These are phyloP conservation scores for Neodontobutis hainanensis DNA, from an alignment of 2,113 vertebrate species.

Conservation along the genomic window DNA sequence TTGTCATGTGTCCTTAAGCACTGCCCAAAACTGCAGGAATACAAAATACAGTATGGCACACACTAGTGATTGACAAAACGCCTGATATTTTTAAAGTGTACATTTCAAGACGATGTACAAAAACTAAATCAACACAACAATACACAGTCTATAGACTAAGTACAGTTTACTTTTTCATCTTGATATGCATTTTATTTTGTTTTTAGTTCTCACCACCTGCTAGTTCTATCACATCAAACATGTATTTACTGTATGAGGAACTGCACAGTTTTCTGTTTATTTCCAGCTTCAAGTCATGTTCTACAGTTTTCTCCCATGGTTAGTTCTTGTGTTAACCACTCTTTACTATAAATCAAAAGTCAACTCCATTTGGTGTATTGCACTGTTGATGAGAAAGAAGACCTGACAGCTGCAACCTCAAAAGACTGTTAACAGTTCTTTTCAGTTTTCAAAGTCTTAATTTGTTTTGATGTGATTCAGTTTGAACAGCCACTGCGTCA, in stretches of 20 bases:
- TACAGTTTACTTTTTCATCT: slow-evolving; percentile 40
- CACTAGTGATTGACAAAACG: slow-evolving; percentile 52
- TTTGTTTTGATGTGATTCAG: slow-evolving; percentile 33
- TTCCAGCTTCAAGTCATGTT: neutral
- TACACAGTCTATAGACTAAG: slow-evolving; percentile 52
- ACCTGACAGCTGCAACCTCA: slow-evolving; percentile 43
- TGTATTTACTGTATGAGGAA: slow-evolving; percentile 31
- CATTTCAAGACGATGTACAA: slow-evolving; percentile 57
- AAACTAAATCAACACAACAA: slow-evolving; percentile 47
- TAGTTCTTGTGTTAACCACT: neutral
- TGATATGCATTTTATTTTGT: slow-evolving; percentile 30
- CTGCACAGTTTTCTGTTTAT: neutral
- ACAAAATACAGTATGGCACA: slow-evolving; percentile 60
- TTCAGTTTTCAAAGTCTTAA: slow-evolving; percentile 37
- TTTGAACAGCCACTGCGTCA: slow-evolving; percentile 17
- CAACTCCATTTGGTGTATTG: neutral
- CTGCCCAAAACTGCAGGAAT: slow-evolving; percentile 43
- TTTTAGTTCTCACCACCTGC: slow-evolving; percentile 27
- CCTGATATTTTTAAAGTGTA: slow-evolving; percentile 53
- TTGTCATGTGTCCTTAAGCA: neutral
- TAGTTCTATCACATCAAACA: slow-evolving; percentile 52
- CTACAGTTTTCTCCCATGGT: neutral
- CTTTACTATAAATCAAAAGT: slow-evolving; percentile 23
- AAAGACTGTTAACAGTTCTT: slow-evolving; percentile 40
- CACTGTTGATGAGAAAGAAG: slow-evolving; percentile 22